Conservation (phyloP, 23 tunicate species). For the Ascidia mentula region DNA sequence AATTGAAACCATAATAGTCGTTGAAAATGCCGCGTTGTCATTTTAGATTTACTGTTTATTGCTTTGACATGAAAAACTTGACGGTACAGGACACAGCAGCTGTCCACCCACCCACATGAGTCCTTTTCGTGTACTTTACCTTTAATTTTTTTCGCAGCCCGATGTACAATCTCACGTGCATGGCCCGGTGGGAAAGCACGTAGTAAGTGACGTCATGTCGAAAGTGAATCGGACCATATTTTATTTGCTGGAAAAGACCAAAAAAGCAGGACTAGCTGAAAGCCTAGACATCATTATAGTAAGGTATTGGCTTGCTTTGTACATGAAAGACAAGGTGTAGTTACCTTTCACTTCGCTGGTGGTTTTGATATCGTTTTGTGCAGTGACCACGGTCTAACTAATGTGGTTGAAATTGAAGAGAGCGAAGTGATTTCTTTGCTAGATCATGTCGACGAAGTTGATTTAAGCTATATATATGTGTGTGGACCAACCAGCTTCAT, state of each 20-base stretch:
- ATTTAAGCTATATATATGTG: slow-evolving; percentile 43
- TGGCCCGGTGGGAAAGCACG: slow-evolving; percentile 52
- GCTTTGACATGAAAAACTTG: too few species aligned
- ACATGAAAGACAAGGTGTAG: too few species aligned
- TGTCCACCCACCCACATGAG: too few species aligned
- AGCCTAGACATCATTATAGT: slow-evolving; percentile 55
- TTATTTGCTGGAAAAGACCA: slow-evolving; percentile 39
- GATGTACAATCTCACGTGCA: slow-evolving; percentile 44
- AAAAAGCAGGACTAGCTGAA: slow-evolving; percentile 36
- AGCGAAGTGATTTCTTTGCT: slow-evolving; percentile 50
- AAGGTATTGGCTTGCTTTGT: slow-evolving; percentile 42
- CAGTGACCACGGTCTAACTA: slow-evolving; percentile 75
- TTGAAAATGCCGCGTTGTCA: too few species aligned
- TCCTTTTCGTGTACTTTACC: too few species aligned
- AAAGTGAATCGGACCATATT: slow-evolving; percentile 57
- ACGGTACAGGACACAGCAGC: too few species aligned
- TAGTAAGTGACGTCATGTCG: slow-evolving; percentile 37
- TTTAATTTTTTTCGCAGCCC: too few species aligned
- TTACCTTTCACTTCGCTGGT: too few species aligned
- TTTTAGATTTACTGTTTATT: too few species aligned
- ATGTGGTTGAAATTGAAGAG: slow-evolving; percentile 33
- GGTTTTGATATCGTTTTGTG: background rate
- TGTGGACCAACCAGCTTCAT: slow-evolving; percentile 58
- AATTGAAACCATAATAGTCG: too few species aligned
- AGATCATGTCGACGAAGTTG: slow-evolving; percentile 29